Conservation (phyloP, 2,113 vertebrate species). For the Talpa occidentalis region DNA sequence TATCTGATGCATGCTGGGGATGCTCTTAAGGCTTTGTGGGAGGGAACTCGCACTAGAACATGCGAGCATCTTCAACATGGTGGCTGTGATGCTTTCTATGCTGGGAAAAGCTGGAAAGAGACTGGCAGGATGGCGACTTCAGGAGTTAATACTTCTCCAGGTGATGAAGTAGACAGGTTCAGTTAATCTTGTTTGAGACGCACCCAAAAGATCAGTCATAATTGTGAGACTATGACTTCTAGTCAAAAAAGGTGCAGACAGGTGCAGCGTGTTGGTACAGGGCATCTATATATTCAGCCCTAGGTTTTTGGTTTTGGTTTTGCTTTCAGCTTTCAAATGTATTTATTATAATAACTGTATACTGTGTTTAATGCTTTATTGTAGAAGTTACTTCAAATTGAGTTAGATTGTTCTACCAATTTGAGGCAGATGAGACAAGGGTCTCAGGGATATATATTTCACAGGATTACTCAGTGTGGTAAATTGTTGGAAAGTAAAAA, state of each 20-base stretch:
- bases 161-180: constrained; percentile 63
- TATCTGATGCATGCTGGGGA: constrained; percentile 57
- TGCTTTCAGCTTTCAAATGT: constrained; percentile 14
- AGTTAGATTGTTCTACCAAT: background rate
- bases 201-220: background rate
- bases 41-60: constrained; percentile 20
- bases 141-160: constrained; percentile 62
- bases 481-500: background rate
- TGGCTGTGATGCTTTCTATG: constrained; percentile 64
- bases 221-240: background rate
- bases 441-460: background rate
- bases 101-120: constrained; percentile 73
- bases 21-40: constrained; percentile 59
- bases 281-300: background rate
- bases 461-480: constrained; percentile 1
- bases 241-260: constrained; percentile 23
- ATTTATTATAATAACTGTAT: constrained; percentile 11
- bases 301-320: constrained; percentile 18
- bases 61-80: constrained; percentile 70
- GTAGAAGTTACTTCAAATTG: background rate
- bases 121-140: constrained; percentile 70
- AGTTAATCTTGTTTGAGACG: constrained; percentile 44
- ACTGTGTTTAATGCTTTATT: background rate
- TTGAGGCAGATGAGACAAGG: background rate
- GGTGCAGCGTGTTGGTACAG: background rate